phyloP scores from a whole-genome alignment of 2,113 vertebrate species.

The Harpagus bidentatus region DNA sequence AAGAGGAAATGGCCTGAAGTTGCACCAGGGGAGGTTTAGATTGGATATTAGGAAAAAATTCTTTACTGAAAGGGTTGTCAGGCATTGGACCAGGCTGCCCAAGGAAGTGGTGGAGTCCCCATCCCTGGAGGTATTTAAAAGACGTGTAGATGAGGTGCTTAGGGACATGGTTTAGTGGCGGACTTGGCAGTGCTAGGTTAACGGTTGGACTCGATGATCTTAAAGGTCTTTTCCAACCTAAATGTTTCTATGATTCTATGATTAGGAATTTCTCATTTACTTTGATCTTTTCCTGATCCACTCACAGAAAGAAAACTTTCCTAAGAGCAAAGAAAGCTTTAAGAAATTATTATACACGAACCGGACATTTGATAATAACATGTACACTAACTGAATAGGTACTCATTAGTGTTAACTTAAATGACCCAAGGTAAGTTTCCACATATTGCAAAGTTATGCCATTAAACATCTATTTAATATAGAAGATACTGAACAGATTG shows the following conservation, averaged over 20 bases:
- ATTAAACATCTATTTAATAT: neutral
- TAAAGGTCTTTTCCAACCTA: neutral
- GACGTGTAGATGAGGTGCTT: fast-evolving
- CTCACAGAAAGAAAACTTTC: neutral
- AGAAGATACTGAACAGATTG: neutral
- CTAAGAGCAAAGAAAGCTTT: neutral
- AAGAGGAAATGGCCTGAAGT: neutral
- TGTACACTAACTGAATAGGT: neutral
- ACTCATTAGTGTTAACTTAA: slow-evolving; percentile 1
- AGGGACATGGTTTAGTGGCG: neutral
- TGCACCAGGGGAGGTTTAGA: neutral
- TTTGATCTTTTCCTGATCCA: neutral
- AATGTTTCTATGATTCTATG: neutral
- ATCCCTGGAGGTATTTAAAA: neutral
- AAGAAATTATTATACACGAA: neutral
- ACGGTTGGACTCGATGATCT: neutral
- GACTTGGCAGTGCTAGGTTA: neutral
- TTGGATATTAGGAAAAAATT: neutral
- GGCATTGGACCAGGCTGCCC: neutral
- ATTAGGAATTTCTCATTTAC: neutral
- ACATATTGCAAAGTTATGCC: neutral
- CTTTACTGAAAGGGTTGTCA: neutral
- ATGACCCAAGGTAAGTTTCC: neutral
- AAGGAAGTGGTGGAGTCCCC: neutral
- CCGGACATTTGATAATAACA: neutral